These are phyloP conservation scores for Riparia riparia DNA, from an alignment of 2,113 vertebrate genomes.

Conservation along the genomic window DNA sequence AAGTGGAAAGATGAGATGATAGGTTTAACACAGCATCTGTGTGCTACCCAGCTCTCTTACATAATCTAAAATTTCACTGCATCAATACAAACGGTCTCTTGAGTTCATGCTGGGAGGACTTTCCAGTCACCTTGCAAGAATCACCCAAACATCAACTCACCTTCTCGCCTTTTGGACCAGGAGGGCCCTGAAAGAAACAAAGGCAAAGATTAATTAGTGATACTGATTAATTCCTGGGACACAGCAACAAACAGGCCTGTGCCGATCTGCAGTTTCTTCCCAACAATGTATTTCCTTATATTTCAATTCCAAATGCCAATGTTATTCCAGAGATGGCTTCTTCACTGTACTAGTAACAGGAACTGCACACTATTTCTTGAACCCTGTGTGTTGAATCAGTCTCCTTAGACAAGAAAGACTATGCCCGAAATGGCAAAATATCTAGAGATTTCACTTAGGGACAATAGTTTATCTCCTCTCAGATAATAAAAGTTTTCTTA, in stretches of 20 bases:
- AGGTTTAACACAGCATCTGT: conserved; percentile 75
- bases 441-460: background rate
- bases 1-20: conserved; percentile 78
- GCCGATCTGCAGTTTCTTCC: background rate
- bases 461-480: background rate
- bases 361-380: background rate
- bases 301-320: background rate
- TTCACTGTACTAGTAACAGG: background rate
- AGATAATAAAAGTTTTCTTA: background rate
- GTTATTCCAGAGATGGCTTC: background rate
- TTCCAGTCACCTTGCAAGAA: conserved; percentile 6
- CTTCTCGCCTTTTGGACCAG: conserved; percentile 96
- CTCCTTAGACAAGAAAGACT: background rate
- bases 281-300: background rate
- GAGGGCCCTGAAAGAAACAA: conserved; percentile 84
- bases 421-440: background rate
- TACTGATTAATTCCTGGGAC: background rate
- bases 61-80: conserved; percentile 62
- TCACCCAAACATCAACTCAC: conserved; percentile 78
- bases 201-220: background rate
- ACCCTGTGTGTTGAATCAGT: background rate
- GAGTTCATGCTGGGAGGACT: conserved; percentile 53
- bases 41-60: conserved; percentile 70
- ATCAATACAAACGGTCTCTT: conserved; percentile 46
- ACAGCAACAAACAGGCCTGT: background rate